Base-by-base conservation (phyloP, 2,888 invertebrate genomes). In the Clivina fossor region DNA sequence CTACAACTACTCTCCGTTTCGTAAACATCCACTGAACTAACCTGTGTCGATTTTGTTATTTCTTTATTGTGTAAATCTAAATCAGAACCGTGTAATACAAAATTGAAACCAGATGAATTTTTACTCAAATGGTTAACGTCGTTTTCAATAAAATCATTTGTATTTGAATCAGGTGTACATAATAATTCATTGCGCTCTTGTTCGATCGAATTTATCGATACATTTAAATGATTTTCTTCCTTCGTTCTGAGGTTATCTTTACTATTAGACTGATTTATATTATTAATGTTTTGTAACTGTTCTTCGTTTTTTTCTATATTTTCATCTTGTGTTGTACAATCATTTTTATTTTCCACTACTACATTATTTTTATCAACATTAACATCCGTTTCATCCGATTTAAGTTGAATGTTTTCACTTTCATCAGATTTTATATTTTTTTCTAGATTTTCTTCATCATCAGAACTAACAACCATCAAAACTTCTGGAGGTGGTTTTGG, bases 1-100 rank as follows among this genome's bases (percentile, higher is more conserved):
- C 47, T 47, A 19, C 55, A 55, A 30, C 47, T 55, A 20, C 55
- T 55, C 30, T 55, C 55, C 1, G 55, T 55, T 55, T 55, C 55
- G n/a, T 55, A 55, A 22, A 55, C 19, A 55, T 55, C 55, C 24
- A 20, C 20, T 3, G 15, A 22, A 13, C 15, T 2, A 9, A 28
- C 18, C 2, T 22, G 35, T n/a, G 18, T 24, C 9, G 37, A 16
- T 49, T 40, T 49, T 7, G 19, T 11, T n/a, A 30, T 4, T 20
- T 47, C 55, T 37, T 38, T 38, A 9, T 37, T 22, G 20, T 46
- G 24, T 28, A 55, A 55, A 40, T 55, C 55, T 13, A 55, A 40
- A 32, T 55, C 55, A 15, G 55, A 47, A 15, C 38, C 46, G 15
- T 55, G 55, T 30, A 55, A 47, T 20, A 4, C 38, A 32, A 55